These are phyloP conservation scores for Hippoglossus stenolepis DNA, from an alignment of 2,113 vertebrate species.

Conservation along the genomic window DNA sequence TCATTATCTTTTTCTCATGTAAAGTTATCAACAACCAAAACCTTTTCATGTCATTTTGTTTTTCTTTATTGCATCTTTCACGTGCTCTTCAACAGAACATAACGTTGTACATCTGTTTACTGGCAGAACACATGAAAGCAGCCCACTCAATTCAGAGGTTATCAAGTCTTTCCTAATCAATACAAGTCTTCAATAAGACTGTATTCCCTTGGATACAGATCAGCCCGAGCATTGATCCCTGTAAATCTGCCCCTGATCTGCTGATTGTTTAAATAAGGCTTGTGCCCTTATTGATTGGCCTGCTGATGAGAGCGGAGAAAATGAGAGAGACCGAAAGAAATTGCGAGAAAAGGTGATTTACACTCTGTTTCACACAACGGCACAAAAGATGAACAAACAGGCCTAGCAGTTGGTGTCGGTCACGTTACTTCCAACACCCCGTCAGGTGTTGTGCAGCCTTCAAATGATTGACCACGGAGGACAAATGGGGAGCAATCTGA, in stretches of 20 bases:
- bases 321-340: slow-evolving; percentile 6
- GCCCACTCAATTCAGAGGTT: slow-evolving; percentile 24
- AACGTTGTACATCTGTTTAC: background rate
- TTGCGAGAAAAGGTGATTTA: slow-evolving; percentile 41
- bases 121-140: background rate
- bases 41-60: background rate
- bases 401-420: slow-evolving; percentile 35
- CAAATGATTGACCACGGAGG: slow-evolving; percentile 5
- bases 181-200: slow-evolving; percentile 32
- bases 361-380: background rate
- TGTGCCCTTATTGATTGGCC: slow-evolving; percentile 31
- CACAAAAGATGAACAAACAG: slow-evolving; percentile 51
- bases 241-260: slow-evolving; percentile 52
- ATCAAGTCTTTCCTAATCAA: slow-evolving; percentile 47
- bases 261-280: slow-evolving; percentile 52
- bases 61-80: background rate
- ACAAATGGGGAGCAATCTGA: slow-evolving; percentile 37
- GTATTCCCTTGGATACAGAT: slow-evolving; percentile 40
- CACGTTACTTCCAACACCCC: slow-evolving; percentile 13
- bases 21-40: background rate
- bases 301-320: slow-evolving; percentile 18
- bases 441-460: slow-evolving; percentile 29
- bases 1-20: background rate
- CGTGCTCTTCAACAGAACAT: no score
- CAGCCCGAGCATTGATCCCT: slow-evolving; percentile 29